Evolutionary conservation across 2,888 invertebrate genomes (phyloP), one percentile per base, ranked within the genome.

Genomic region (Hypomecis atomaria): DNA sequence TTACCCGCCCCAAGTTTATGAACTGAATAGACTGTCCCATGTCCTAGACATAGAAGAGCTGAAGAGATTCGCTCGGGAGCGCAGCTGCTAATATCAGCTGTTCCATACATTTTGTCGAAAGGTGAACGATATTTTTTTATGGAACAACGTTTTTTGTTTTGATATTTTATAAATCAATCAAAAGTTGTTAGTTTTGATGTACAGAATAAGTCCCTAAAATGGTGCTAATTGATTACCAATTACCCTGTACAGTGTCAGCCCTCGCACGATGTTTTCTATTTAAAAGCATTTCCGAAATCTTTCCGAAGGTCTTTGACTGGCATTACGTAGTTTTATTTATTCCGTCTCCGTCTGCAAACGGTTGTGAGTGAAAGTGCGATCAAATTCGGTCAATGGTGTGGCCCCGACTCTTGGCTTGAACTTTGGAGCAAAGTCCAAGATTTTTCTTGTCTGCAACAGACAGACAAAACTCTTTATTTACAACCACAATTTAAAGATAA

Each of bases 1-100:
- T 10, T 95, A 95, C 52, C 95, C 96, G 2, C 97, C 98, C 0
- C 98, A 98, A 84, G 84, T 94, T 56, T 97, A 97, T 81, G 97
- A 98, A 87, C 82, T 97, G 1, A 91, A 92, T 9, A 93, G 95
- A 55, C 85, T 97, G 34, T 82, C 92, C 0, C 92, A 94, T 66
- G 94, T 95, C 70, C 76, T 82, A 6, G 90, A 94, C 52, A 83
- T 96, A 54, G 92, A 95, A 4, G 78, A 94, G 57, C 85, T 97
- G 34, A 76, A 93, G 7, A 75, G 90, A 44, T 95, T 95, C 84
- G 94, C 96, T 0, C 81, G 87, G 45, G 78, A 93, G 10, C 93
- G 95, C 43, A 94, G 94, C 54, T 81, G 82, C 53, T 79, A 89
- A 54, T 95, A 95, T 45, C 87, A 91, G 43, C 69, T 86, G 6